phyloP scores from a whole-genome alignment of 2,797 vertebrate species.

The Emys orbicularis region DNA sequence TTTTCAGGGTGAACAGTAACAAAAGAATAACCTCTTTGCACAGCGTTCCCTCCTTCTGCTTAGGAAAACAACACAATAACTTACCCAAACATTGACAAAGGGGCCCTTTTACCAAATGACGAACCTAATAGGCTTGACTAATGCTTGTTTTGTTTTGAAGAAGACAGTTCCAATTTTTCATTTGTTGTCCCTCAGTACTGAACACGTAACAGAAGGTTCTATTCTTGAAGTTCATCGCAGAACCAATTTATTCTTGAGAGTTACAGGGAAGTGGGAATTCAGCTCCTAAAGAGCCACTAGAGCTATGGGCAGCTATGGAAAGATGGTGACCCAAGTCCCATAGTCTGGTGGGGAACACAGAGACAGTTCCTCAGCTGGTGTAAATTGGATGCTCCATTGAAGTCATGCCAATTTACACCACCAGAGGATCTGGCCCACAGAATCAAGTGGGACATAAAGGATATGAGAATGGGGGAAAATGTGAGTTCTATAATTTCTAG shows the following conservation, averaged over 20 bases:
- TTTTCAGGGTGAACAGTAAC: not conserved
- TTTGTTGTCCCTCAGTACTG: not conserved
- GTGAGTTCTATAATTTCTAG: not conserved
- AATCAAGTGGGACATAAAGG: not conserved
- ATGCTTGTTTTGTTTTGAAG: not conserved
- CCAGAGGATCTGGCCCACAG: not conserved
- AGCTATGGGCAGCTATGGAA: not conserved
- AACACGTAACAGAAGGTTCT: not conserved
- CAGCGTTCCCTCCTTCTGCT: not conserved
- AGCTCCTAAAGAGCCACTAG: not conserved
- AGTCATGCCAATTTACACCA: not conserved
- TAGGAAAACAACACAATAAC: not conserved
- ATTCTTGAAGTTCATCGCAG: not conserved
- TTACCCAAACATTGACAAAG: not conserved
- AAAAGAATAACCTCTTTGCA: constrained; percentile 17
- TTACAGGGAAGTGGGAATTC: not conserved
- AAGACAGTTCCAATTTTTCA: not conserved
- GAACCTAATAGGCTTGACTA: not conserved
- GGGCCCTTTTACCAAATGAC: not conserved
- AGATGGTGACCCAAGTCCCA: not conserved
- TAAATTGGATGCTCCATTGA: not conserved
- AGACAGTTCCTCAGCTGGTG: not conserved
- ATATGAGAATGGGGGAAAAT: not conserved
- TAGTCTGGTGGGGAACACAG: not conserved
- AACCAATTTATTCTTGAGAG: not conserved